Base-by-base conservation (phyloP, 2,113 vertebrate genomes). In the Ellobius talpinus region DNA sequence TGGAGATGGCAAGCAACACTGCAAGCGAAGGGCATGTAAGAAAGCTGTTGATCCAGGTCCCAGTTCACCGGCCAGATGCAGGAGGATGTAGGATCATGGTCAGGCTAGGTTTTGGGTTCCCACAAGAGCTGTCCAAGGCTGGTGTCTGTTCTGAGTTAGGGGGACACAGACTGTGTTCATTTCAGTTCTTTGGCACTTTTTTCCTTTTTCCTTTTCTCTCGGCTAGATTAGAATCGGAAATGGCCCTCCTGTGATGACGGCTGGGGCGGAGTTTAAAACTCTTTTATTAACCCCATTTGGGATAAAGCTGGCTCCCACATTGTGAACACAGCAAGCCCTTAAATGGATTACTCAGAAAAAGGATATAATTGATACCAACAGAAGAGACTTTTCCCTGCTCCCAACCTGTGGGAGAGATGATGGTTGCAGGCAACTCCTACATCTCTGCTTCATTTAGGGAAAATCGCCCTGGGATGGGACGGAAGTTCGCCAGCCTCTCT, bases 221-320 rank as follows among this genome's bases (percentile, higher is more conserved):
- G 72, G 68, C 50, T 68, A 52, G 92, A 96, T 96, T 87, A 96
- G 91, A 94, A 95, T 95, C 5, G 14, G 97, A 98, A 96, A 97
- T 93, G 10, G 3, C 63, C 61, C 77, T 73, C 90, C 77, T 76
- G 45, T 91, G 95, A 95, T 94, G 96, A 97, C 47, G 95, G 87
- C 73, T 33, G 29, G n/a, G 76, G 94, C 21, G 0, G 96, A 86
- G 93, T 96, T 98, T 96, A 96, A 58, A 55, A 96, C 89, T 96
- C 90, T 95, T 95, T 95, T 72, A 98, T 96, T 95, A 86, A 97
- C 63, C 90, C 86, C 94, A 73, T 91, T 96, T 96, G 91, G 94
- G 78, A 89, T 81, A 93, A 97, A 97, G 95, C 92, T 97, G 97
- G 70, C 50, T 95, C 74, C 92, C 95, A 97, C 45, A 93, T 29